A percentile compares a stretch with the other conserved stretches of the same genome.
Conservation (phyloP, 1,140 invertebrate genomes). For the Drosophila punjabiensis region DNA sequence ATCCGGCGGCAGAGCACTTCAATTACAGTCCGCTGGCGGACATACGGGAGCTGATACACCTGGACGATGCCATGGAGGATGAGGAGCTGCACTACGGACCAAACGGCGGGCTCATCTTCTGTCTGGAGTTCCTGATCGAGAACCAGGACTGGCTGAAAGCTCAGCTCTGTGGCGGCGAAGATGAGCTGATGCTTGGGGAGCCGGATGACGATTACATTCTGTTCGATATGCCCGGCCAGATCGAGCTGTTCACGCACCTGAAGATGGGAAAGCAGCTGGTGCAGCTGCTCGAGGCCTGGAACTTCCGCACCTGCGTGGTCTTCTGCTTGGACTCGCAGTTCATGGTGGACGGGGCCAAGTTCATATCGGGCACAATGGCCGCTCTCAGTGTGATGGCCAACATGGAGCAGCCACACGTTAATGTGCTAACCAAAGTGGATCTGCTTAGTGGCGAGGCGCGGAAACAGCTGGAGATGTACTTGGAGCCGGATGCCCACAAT, state of each 20-base stretch:
- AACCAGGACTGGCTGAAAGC: constrained; percentile 97
- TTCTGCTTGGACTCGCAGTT: constrained; percentile 99
- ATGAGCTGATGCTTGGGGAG: constrained; percentile 84
- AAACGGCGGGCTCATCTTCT: constrained; percentile 98
- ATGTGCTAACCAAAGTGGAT: constrained; percentile 98
- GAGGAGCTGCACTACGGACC: constrained; percentile 97
- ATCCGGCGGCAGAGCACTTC: constrained; percentile 99
- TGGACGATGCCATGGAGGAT: constrained; percentile 99
- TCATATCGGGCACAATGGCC: constrained; percentile 97
- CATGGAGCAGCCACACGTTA: constrained; percentile 97
- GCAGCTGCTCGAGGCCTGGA: constrained; percentile 92
- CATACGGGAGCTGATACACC: constrained; percentile 96
- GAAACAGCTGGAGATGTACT: constrained; percentile 92
- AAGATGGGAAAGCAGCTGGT: constrained; percentile 94
- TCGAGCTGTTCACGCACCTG: constrained; percentile 99
- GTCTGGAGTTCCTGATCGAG: constrained; percentile 97
- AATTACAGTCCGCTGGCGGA: constrained; percentile 95
- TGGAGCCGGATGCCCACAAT: constrained; percentile 93
- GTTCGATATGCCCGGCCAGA: constrained; percentile 99
- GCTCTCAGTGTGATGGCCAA: constrained; percentile 98
- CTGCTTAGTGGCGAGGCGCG: constrained; percentile 93
- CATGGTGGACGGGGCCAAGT: constrained; percentile 97
- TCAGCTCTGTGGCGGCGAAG: constrained; percentile 88
- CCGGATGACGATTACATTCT: constrained; percentile 97
- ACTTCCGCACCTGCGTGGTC: constrained; percentile 96